These are phyloP conservation scores for Tetramorium simillimum DNA, from an alignment of 1,140 invertebrate species.

Conservation along the genomic window DNA sequence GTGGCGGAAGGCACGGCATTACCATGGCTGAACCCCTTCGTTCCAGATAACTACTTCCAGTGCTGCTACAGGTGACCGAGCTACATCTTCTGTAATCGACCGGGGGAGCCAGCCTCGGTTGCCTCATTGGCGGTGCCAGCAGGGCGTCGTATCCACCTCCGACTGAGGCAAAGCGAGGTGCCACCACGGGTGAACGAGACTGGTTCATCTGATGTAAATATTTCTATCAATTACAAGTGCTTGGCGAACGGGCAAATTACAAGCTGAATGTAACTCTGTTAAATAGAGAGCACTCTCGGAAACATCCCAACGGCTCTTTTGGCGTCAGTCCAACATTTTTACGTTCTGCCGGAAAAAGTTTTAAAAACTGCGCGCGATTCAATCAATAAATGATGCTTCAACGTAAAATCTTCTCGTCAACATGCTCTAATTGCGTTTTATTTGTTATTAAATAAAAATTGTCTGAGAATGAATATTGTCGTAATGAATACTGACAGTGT, in stretches of 20 bases:
- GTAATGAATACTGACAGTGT: background rate
- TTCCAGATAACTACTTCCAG: slow-evolving; percentile 92
- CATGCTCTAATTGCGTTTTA: background rate
- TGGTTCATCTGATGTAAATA: slow-evolving; percentile 79
- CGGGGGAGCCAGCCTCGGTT: slow-evolving; percentile 83
- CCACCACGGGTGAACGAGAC: slow-evolving; percentile 81
- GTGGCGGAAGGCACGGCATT: slow-evolving; percentile 88
- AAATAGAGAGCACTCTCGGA: background rate
- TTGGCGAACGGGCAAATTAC: background rate
- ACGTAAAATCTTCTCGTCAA: background rate
- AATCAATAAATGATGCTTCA: background rate
- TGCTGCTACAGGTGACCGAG: slow-evolving; percentile 92
- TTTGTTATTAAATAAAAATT: background rate
- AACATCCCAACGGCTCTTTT: background rate
- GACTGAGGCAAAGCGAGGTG: slow-evolving; percentile 89
- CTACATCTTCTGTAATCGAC: slow-evolving; percentile 89
- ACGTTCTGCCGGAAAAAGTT: background rate
- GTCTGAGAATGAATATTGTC: background rate
- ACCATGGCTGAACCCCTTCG: slow-evolving; percentile 91
- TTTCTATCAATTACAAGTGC: slow-evolving; percentile 28
- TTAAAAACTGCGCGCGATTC: background rate
- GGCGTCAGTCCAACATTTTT: background rate
- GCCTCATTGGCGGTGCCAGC: slow-evolving; percentile 87
- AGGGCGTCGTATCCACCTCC: slow-evolving; percentile 90
- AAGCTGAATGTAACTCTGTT: background rate